Conservation (phyloP, 2,888 invertebrate species). For the Shargacucullia verbasci region DNA sequence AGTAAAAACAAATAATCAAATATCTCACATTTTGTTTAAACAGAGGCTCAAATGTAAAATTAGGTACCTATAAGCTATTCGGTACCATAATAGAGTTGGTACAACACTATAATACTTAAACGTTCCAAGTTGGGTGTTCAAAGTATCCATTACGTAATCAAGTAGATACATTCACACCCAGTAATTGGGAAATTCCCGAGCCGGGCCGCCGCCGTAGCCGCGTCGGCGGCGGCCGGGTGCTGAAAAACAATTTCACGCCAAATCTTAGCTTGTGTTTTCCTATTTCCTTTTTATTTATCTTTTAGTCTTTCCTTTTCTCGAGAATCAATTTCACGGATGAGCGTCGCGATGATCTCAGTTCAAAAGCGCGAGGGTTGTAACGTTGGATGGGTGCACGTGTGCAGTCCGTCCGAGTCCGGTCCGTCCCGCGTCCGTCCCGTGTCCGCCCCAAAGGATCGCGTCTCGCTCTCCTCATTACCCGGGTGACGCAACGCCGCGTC, state of each 20-base stretch:
- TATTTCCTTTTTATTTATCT: constrained; percentile 90
- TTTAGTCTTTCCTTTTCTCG: constrained; percentile 88
- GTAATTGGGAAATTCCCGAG: constrained; percentile 88
- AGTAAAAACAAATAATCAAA: constrained; percentile 11
- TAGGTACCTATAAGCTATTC: constrained; percentile 14
- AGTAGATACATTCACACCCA: constrained; percentile 85
- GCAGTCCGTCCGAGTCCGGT: constrained; percentile 56
- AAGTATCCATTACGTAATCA: constrained; percentile 80
- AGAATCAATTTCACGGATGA: constrained; percentile 90
- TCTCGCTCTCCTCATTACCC: constrained; percentile 75
- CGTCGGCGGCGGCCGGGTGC: constrained; percentile 77
- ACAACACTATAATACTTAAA: constrained; percentile 37
- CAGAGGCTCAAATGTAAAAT: constrained; percentile 22
- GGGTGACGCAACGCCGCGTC: constrained; percentile 77
- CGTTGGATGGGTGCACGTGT: constrained; percentile 70
- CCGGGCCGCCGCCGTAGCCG: constrained; percentile 72
- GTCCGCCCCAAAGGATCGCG: constrained; percentile 53
- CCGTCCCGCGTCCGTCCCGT: constrained; percentile 28
- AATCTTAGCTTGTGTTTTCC: constrained; percentile 89
- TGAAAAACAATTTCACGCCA: constrained; percentile 90
- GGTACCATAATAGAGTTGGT: constrained; percentile 35
- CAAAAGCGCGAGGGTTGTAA: constrained; percentile 79
- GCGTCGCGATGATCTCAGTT: constrained; percentile 88
- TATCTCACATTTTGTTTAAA: constrained; percentile 6
- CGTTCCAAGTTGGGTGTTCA: constrained; percentile 50